Percentiles rank a stretch among this genome's conserved stretches.
Evolutionary conservation across 2,113 vertebrate species (phyloP).

Genomic region (pig (Sus scrofa)): DNA sequence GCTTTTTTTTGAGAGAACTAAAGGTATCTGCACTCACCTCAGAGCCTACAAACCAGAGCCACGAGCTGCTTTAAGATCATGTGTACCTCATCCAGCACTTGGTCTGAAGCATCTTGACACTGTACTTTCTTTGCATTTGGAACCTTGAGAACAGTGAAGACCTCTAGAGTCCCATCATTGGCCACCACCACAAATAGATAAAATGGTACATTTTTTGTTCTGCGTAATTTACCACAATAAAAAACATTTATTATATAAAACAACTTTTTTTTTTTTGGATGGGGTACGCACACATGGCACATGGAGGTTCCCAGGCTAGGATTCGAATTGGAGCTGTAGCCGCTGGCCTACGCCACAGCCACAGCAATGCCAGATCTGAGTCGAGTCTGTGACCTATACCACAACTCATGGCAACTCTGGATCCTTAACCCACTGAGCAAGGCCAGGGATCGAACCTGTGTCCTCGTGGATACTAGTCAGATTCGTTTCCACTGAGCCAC

Average conservation of each 20-base stretch:
- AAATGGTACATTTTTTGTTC: slow-evolving; percentile 26
- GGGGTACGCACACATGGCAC: no score
- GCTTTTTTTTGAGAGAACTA: neutral
- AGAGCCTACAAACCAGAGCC: neutral
- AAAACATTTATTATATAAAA: slow-evolving; percentile 89
- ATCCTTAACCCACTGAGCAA: no score
- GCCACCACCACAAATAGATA: neutral
- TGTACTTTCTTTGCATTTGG: neutral
- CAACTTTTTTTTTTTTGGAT: no score
- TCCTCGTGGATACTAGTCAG: no score
- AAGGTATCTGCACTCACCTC: neutral
- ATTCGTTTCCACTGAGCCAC: no score
- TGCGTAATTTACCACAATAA: neutral
- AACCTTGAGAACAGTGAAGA: slow-evolving; percentile 16
- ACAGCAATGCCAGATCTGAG: no score
- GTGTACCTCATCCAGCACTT: neutral
- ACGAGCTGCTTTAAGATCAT: neutral
- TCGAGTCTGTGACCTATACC: no score
- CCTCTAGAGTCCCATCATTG: neutral
- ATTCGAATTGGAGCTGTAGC: no score
- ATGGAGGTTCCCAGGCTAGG: no score
- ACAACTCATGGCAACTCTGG: no score
- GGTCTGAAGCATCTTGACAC: neutral
- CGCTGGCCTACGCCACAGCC: no score
- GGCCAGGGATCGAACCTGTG: no score